phyloP scores from a whole-genome alignment of 1,140 invertebrate species.

The Drosophila leontia region DNA sequence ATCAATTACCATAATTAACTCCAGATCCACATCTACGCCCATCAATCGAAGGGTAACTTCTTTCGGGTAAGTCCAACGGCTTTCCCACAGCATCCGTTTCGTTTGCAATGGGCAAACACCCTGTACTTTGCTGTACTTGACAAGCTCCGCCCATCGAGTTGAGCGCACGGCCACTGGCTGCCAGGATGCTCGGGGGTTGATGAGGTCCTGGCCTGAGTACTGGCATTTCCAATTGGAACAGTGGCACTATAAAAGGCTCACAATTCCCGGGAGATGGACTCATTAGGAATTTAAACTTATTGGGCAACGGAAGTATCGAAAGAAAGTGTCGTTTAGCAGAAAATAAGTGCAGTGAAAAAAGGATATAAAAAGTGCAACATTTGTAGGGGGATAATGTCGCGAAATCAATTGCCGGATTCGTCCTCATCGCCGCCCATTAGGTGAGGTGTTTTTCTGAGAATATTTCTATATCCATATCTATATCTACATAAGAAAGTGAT shows the following conservation, averaged over 20 bases:
- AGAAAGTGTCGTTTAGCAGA: neutral
- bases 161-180: constrained; percentile 55
- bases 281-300: constrained; percentile 71
- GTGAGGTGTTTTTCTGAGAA: constrained; percentile 47
- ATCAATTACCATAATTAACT: constrained; percentile 40
- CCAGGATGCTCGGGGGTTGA: constrained; percentile 63
- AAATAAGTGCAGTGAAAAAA: neutral
- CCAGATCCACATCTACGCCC: neutral
- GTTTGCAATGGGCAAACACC: constrained; percentile 46
- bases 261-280: constrained; percentile 71
- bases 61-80: constrained; percentile 20
- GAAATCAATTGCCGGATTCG: constrained; percentile 86
- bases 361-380: neutral
- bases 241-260: constrained; percentile 69
- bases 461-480: neutral
- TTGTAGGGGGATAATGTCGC: constrained; percentile 62
- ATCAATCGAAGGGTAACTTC: neutral
- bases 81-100: constrained; percentile 60
- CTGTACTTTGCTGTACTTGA: constrained; percentile 74
- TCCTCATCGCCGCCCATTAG: constrained; percentile 86
- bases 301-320: constrained; percentile 43
- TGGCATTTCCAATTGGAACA: constrained; percentile 71
- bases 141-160: constrained; percentile 69
- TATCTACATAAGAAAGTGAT: neutral
- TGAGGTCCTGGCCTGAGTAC: constrained; percentile 25